Base-by-base conservation (phyloP, 2,797 vertebrate species). In the Paguma larvata region DNA sequence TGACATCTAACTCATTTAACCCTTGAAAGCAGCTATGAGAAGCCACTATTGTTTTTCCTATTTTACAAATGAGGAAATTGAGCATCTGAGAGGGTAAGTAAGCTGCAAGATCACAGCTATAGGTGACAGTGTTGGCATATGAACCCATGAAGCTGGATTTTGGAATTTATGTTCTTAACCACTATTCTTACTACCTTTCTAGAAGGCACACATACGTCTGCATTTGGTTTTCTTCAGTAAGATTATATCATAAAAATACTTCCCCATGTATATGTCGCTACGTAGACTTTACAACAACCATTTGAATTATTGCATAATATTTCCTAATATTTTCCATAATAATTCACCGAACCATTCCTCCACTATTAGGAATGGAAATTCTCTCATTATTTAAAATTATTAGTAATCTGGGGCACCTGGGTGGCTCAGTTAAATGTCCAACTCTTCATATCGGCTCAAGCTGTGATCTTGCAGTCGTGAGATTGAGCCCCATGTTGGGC, bases 211-310 rank as follows among this genome's bases (percentile, higher is more conserved):
- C 11, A 1, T 7, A 82, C 15, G 15, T 63, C 68, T 65, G 12
- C 14, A 38, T 62, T 73, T 94, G 95, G 51, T 51, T 96, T 53
- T 82, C 63, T 86, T 89, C 25, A 48, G 44, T 25, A 46, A 89
- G 5, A 10, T 96, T 88, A 77, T 21, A 25, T 89, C 92, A 56
- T 34, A 53, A n/a, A 65, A 21, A 59, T 48, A 82, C 25, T 92
- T 46, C 15, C 59, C 27, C 46, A 56, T 34, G 27, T 82, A 27
- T 27, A 84, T 88, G 32, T 84, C 25, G 18, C 59, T 91, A 34
- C 53, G 21, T 19, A 79, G 63, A 94, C 34, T 91, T 88, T 91
- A 67, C 72, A 84, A 95, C 92, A 97, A 97, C 92, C 51, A 65
- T 93, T 78, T 70, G 44, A 88, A 73, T 56, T 87, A 21, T 65